Conservation (phyloP, 2,888 invertebrate genomes). For the Apodemia hepburni region DNA sequence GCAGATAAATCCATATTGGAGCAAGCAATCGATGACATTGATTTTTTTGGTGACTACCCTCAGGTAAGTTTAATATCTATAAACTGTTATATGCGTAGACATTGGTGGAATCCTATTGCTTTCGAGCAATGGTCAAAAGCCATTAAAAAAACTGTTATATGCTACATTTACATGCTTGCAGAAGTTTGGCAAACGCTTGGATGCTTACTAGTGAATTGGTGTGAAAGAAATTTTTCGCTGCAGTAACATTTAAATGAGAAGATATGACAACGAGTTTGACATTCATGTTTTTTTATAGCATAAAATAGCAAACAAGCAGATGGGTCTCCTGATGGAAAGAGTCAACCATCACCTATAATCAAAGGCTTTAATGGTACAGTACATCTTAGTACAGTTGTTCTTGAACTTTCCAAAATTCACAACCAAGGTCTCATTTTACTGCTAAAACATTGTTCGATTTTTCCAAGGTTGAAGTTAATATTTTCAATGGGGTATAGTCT, state of each 20-base stretch:
- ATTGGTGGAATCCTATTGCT: too few species aligned
- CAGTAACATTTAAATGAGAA: too few species aligned
- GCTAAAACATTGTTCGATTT: not conserved
- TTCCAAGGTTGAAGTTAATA: conserved; percentile 11
- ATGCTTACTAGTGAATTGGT: too few species aligned
- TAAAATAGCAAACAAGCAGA: not conserved
- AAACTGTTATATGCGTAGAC: too few species aligned
- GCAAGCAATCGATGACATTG: conserved; percentile 82
- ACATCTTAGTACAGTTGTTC: not conserved
- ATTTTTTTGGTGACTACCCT: conserved; percentile 79
- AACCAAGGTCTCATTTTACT: conserved; percentile 2
- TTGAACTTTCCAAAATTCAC: conserved; percentile 7
- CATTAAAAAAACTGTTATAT: too few species aligned
- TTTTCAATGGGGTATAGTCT: conserved; percentile 9
- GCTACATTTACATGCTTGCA: too few species aligned
- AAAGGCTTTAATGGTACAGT: not conserved
- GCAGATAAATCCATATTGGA: conserved; percentile 85
- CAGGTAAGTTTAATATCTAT: conserved; percentile 59
- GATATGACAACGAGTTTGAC: too few species aligned
- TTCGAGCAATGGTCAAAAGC: too few species aligned
- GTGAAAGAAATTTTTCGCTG: too few species aligned
- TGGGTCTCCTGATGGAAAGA: too few species aligned
- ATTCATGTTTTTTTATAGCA: not conserved
- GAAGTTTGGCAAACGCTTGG: too few species aligned
- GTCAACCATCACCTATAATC: too few species aligned